Evolutionary conservation across 1,140 invertebrate species (phyloP).

Genomic region (Halesus radiatus): DNA sequence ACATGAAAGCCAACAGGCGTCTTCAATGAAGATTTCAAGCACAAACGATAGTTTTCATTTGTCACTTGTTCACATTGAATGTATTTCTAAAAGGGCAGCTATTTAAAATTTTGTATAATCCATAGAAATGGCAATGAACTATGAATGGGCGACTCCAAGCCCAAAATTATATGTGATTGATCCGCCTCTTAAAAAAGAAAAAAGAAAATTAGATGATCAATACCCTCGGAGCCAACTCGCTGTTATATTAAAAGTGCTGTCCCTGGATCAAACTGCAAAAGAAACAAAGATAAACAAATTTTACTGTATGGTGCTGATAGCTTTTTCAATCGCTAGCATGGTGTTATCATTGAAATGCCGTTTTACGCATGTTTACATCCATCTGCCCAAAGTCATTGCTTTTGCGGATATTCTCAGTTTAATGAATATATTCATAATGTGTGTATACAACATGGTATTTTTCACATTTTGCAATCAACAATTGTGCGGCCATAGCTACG

Average conservation of each 20-base stretch:
- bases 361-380: not conserved
- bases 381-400: not conserved
- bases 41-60: no score
- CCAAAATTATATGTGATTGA: not conserved
- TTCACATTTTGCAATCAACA: not conserved
- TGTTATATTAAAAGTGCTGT: not conserved
- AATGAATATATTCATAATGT: not conserved
- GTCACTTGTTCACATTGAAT: no score
- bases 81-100: no score
- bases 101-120: no score
- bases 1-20: no score
- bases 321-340: not conserved
- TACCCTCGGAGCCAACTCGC: not conserved
- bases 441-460: not conserved
- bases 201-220: not conserved
- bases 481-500: not conserved
- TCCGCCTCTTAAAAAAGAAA: not conserved
- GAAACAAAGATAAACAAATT: not conserved
- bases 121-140: no score
- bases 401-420: not conserved
- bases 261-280: not conserved
- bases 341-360: not conserved
- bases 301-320: not conserved
- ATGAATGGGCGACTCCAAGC: not conserved
- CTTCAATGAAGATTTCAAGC: no score